Conservation (phyloP, 2,888 invertebrate species). For the Epicampocera succincta region DNA sequence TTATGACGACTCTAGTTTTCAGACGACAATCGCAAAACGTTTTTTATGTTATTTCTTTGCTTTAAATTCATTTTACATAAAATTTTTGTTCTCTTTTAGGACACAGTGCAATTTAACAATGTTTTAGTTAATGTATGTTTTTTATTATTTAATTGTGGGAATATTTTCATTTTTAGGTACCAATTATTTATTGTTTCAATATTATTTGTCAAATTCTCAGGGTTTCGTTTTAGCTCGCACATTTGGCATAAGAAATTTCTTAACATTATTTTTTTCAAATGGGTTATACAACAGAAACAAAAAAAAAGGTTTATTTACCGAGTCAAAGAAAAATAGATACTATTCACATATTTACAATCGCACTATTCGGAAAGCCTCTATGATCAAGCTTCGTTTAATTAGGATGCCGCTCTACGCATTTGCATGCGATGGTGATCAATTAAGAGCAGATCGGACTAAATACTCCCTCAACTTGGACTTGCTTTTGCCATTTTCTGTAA, state of each 20-base stretch:
- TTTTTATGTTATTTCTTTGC: constrained; percentile 12
- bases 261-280: neutral
- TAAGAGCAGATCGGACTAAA: too few relatives aligned
- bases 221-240: constrained; percentile 15
- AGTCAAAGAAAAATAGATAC: too few relatives aligned
- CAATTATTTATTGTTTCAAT: constrained; percentile 52
- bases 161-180: constrained; percentile 51
- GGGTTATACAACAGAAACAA: neutral
- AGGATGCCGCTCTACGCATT: too few relatives aligned
- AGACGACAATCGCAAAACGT: constrained; percentile 32
- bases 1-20: neutral
- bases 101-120: constrained; percentile 63
- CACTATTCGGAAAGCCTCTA: too few relatives aligned
- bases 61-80: constrained; percentile 35
- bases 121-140: constrained; percentile 32
- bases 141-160: constrained; percentile 45
- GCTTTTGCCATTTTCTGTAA: too few relatives aligned
- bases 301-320: constrained; percentile 6
- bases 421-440: too few relatives aligned
- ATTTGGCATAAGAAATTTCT: constrained; percentile 55
- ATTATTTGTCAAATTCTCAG: constrained; percentile 45
- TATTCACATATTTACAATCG: too few relatives aligned
- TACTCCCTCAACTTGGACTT: too few relatives aligned
- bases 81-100: constrained; percentile 28
- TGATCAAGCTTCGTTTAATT: too few relatives aligned